Conservation (phyloP, 2,888 invertebrate species). For the Acanthopleura granulata region DNA sequence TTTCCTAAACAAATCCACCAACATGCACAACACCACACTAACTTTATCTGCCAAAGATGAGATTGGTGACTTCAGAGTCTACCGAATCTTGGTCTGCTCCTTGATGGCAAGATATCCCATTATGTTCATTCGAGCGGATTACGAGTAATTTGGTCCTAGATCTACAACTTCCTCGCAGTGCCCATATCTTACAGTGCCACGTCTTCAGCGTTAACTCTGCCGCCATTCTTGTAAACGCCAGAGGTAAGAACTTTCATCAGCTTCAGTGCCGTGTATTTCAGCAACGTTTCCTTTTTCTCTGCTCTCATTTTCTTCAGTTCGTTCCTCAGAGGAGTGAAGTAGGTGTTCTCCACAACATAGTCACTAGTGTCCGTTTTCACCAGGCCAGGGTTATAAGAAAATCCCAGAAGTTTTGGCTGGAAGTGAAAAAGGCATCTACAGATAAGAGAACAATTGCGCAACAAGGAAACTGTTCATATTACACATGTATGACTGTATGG, state of each 20-base stretch:
- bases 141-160: too few relatives aligned
- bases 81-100: too few relatives aligned
- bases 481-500: too few relatives aligned
- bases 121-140: too few relatives aligned
- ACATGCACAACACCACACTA: too few relatives aligned
- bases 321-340: neutral
- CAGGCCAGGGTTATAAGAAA: conserved; percentile 11
- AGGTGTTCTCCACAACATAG: conserved; percentile 8
- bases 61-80: too few relatives aligned
- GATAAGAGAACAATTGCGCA: too few relatives aligned
- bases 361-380: conserved; percentile 13
- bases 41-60: too few relatives aligned
- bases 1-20: too few relatives aligned
- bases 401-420: conserved; percentile 1
- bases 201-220: conserved; percentile 11
- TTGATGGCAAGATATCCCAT: too few relatives aligned
- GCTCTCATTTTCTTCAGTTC: conserved; percentile 15
- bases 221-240: conserved; percentile 6
- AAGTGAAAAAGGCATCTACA: neutral
- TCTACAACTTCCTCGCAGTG: too few relatives aligned
- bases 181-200: neutral
- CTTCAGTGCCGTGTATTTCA: conserved; percentile 8
- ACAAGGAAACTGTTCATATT: too few relatives aligned
- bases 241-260: conserved; percentile 9
- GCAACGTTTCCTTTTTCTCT: conserved; percentile 10